phyloP scores from a whole-genome alignment of 2,888 invertebrate species.

The Rotaria magnacalcarata region DNA sequence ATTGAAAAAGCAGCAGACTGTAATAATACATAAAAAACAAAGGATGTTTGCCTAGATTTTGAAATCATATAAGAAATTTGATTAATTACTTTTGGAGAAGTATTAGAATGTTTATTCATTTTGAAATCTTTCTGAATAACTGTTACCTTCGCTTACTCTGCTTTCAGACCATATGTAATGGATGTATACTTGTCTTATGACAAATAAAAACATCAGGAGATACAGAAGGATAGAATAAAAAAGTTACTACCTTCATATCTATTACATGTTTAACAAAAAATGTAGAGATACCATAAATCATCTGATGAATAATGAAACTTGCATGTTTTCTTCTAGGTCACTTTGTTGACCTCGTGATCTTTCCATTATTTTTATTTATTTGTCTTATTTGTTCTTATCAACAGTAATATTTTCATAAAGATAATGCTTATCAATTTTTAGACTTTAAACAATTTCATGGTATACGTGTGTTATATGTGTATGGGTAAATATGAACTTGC shows the following conservation, averaged over 20 bases:
- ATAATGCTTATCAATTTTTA: not conserved
- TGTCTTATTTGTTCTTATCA: not conserved
- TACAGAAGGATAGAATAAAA: not conserved
- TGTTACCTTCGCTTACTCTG: not conserved
- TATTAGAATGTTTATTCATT: not conserved
- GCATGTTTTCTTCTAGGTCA: not conserved
- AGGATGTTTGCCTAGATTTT: too few species aligned
- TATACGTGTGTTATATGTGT: not conserved
- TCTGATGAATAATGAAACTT: not conserved
- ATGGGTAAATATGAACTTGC: not conserved
- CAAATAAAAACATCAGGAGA: not conserved
- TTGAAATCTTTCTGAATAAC: not conserved
- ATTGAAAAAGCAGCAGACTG: not conserved
- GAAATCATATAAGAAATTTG: too few species aligned
- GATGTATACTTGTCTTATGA: not conserved
- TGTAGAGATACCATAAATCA: not conserved
- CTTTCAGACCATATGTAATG: not conserved
- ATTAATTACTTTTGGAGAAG: not conserved
- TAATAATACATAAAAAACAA: not conserved
- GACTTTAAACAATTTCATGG: not conserved
- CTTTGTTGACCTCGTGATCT: not conserved
- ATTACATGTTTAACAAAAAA: not conserved
- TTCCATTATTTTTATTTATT: not conserved
- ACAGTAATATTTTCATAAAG: not conserved
- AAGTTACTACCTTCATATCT: not conserved